These are phyloP conservation scores for Siderastrea radians DNA, from an alignment of 92 coral and sea anemone genomes.

Conservation along the genomic window DNA sequence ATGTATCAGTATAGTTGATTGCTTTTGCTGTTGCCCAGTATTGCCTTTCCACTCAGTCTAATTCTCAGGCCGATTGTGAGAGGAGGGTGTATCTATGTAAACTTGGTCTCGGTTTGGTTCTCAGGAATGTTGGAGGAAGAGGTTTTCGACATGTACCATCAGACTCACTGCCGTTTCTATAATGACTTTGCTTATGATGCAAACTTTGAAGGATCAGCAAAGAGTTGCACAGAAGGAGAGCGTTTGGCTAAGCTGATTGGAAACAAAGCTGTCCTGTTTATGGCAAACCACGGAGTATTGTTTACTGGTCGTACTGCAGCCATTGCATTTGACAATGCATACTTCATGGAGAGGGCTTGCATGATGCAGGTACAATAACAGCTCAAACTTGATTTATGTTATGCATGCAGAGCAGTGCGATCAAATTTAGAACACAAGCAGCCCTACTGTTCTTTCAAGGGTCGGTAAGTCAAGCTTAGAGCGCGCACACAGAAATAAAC, in stretches of 20 bases:
- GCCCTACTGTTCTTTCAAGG: too few species aligned
- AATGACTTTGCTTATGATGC: conserved; percentile 76
- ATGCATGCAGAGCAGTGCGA: too few species aligned
- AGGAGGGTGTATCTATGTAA: too few species aligned
- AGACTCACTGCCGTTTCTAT: conserved; percentile 69
- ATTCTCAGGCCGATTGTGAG: neutral
- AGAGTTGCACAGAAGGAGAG: conserved; percentile 61
- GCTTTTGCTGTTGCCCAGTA: too few species aligned
- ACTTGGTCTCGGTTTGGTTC: neutral
- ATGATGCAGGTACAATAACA: conserved; percentile 69
- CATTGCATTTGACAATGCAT: conserved; percentile 64
- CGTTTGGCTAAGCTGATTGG: conserved; percentile 71
- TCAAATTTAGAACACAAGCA: too few species aligned
- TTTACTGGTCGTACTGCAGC: conserved; percentile 75
- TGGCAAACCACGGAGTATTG: conserved; percentile 85
- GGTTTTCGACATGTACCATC: conserved; percentile 79
- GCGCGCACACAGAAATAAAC: too few species aligned
- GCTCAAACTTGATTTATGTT: too few species aligned
- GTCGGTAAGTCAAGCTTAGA: too few species aligned
- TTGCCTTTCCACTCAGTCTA: neutral
- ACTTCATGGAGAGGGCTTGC: conserved; percentile 85
- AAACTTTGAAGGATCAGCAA: conserved; percentile 62
- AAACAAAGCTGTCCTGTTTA: conserved; percentile 70
- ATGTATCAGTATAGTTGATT: too few species aligned
- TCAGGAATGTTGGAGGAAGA: conserved; percentile 77